These are phyloP conservation scores for Geotrypetes seraphini DNA, from an alignment of 2,797 vertebrate species.

Conservation along the genomic window DNA sequence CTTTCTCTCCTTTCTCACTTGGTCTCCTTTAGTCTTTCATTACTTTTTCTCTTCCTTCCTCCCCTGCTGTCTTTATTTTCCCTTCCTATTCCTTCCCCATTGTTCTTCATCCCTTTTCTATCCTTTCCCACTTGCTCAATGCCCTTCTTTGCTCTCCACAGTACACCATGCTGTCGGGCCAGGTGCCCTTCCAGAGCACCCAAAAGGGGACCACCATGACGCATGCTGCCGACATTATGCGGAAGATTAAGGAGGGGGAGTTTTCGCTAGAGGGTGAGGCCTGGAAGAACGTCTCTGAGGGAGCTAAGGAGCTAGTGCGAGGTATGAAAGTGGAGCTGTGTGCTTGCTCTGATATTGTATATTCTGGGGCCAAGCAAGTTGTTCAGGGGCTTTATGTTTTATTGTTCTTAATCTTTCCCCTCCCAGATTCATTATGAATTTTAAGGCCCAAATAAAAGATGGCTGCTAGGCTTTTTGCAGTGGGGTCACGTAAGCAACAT, in stretches of 20 bases:
- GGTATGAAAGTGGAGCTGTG: slow-evolving; percentile 37
- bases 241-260: slow-evolving; percentile 84
- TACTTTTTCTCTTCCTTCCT: neutral
- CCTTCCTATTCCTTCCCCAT: neutral
- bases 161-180: slow-evolving; percentile 92
- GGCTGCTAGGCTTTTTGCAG: too few relatives aligned
- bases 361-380: too few relatives aligned
- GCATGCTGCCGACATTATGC: slow-evolving; percentile 81
- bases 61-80: neutral
- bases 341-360: too few relatives aligned
- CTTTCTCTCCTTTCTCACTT: neutral
- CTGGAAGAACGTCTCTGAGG: slow-evolving; percentile 81
- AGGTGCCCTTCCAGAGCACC: slow-evolving; percentile 81
- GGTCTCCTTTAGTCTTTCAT: neutral
- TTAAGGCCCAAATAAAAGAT: too few relatives aligned
- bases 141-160: slow-evolving; percentile 19
- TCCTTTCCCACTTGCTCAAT: neutral
- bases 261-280: slow-evolving; percentile 81
- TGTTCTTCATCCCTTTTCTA: neutral
- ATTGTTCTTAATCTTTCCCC: too few relatives aligned
- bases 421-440: too few relatives aligned
- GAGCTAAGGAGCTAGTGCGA: slow-evolving; percentile 86
- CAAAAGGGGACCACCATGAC: slow-evolving; percentile 69
- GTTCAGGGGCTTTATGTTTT: too few relatives aligned
- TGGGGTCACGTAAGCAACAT: too few relatives aligned